Evolutionary conservation across 2,113 vertebrate genomes (phyloP).

Genomic region (Nanorana parkeri): DNA sequence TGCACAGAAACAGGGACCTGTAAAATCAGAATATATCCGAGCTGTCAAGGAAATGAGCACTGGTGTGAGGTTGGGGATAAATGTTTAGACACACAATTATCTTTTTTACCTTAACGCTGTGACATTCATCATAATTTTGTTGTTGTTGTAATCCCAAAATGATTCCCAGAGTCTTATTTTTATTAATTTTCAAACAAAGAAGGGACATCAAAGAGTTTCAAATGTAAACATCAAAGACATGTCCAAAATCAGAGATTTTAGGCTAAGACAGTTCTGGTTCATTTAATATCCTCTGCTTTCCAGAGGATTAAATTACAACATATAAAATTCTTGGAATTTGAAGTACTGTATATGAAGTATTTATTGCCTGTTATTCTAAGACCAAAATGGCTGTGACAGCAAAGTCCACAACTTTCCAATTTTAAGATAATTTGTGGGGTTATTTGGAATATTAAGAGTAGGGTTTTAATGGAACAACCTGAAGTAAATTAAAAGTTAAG

Average conservation of each 20-base stretch:
- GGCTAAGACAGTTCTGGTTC: slow-evolving; percentile 80
- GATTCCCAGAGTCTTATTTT: slow-evolving; percentile 76
- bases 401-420: slow-evolving; percentile 65
- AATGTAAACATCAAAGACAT: slow-evolving; percentile 78
- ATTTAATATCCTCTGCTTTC: slow-evolving; percentile 83
- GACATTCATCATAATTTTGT: slow-evolving; percentile 79
- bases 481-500: too few species aligned
- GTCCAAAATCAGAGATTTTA: slow-evolving; percentile 79
- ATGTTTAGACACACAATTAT: slow-evolving; percentile 68
- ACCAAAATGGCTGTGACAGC: slow-evolving; percentile 58
- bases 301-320: slow-evolving; percentile 78
- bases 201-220: slow-evolving; percentile 80
- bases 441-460: slow-evolving; percentile 62
- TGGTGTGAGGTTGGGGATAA: slow-evolving; percentile 71
- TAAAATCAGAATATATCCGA: slow-evolving; percentile 70
- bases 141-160: slow-evolving; percentile 77
- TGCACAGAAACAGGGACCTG: slow-evolving; percentile 74
- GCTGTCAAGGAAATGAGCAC: slow-evolving; percentile 65
- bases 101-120: slow-evolving; percentile 64
- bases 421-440: slow-evolving; percentile 63
- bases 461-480: slow-evolving; percentile 56
- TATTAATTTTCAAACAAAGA: slow-evolving; percentile 79
- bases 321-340: slow-evolving; percentile 81
- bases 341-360: slow-evolving; percentile 70
- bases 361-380: slow-evolving; percentile 67